Evolutionary conservation across 2,113 vertebrate genomes (phyloP), one percentile per base, ranked within the genome.

Genomic region (Pangasianodon gigas): DNA sequence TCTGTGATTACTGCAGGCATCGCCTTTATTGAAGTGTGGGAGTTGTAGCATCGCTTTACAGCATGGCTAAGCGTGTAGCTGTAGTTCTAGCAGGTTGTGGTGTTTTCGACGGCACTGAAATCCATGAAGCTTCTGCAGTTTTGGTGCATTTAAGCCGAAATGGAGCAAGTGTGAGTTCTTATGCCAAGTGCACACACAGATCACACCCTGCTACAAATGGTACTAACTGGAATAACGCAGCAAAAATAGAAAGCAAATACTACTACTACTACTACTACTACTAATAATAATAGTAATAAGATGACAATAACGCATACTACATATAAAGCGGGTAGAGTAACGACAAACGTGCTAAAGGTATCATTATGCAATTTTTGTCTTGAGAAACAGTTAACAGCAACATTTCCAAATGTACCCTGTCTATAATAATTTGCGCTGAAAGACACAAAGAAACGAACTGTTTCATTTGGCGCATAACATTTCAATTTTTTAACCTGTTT

Each of bases 31-130:
- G 29, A 32, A 48, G 82, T 84, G 32, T 41, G n/a, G 86, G 29
- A 41, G 9, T 26, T 77, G 26, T 54, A 1, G 32, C 24, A 2
- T 44, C 2, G 29, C 5, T 62, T n/a, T 60, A 44, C 14, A 74
- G 29, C 5, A 65, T 95, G 95, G 93, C 32, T 0, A 96, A 94
- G 75, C 94, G 96, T 6, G 97, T 97, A 24, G 97, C 97, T 0
- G 74, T 97, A 46, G 94, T 97, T 19, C 81, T 97, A 32, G 96
- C 96, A 1, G 96, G 95, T 24, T 97, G 96, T 4, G 96, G 97
- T 0, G 96, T 97, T 10, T 97, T 95, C 48, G 96, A 96, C 0
- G 96, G 95, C 82, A 96, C 92, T 56, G 94, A 97, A 90, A 95
- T 96, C 69, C 96, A 95, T 24, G 96, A 96, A 60, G 95, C 95